Percentiles rank a stretch among this genome's conserved stretches.
phyloP scores from a whole-genome alignment of 2,797 vertebrate genomes.

The Coranthus polyacanthus region DNA sequence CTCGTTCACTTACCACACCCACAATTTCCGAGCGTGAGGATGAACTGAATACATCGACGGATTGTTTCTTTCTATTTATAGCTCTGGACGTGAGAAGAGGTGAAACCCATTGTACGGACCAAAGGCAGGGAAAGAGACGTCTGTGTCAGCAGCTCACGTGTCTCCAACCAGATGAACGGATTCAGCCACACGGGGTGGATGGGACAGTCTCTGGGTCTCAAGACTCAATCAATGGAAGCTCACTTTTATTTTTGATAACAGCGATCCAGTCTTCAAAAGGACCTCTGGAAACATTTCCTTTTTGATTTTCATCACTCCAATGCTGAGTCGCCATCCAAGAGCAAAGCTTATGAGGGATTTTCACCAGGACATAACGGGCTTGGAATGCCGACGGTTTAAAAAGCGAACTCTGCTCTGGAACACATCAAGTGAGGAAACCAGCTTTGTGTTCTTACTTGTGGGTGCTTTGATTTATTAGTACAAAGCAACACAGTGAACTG shows the following conservation, averaged over 20 bases:
- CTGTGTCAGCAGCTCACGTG: conserved; percentile 10
- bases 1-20: conserved; percentile 13
- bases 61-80: conserved; percentile 23
- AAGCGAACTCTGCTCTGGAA: neutral
- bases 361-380: neutral
- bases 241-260: neutral
- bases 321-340: neutral
- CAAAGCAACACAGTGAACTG: neutral
- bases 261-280: neutral
- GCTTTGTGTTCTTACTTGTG: neutral
- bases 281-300: conserved; percentile 1
- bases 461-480: neutral
- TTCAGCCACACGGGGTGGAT: conserved; percentile 7
- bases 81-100: conserved; percentile 3
- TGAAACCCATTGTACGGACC: conserved; percentile 6
- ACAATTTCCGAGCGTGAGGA: conserved; percentile 16
- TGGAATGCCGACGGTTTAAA: neutral
- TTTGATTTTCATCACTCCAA: neutral
- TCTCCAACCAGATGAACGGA: too few species aligned
- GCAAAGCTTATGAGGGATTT: neutral
- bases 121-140: conserved; percentile 4
- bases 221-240: conserved; percentile 7
- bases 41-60: neutral
- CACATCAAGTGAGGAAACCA: conserved; percentile 1
- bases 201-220: neutral